Percentiles rank a stretch among this genome's conserved stretches.
These are phyloP conservation scores for Amphiprion ocellaris DNA, from an alignment of 2,113 vertebrate species.

Conservation along the genomic window DNA sequence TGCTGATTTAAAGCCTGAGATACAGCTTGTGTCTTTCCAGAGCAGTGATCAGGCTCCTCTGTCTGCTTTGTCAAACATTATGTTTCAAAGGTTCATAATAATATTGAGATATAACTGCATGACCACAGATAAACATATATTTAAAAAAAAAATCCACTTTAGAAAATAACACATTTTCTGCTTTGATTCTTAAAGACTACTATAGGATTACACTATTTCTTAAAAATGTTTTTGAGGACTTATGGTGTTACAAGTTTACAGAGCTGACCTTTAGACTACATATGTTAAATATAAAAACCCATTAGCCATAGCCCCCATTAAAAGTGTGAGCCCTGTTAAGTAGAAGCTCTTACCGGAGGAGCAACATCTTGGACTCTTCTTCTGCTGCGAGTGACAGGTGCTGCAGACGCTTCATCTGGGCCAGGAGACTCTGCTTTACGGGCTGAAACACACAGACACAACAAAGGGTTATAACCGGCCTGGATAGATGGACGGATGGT, in stretches of 20 bases:
- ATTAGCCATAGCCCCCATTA: too few relatives aligned
- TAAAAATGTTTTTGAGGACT: too few relatives aligned
- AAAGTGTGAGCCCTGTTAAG: not conserved
- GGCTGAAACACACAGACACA: slow-evolving; percentile 55
- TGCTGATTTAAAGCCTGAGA: not conserved
- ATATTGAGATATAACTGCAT: not conserved
- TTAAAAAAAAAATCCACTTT: not conserved
- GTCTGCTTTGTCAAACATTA: not conserved
- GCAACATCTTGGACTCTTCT: slow-evolving; percentile 33
- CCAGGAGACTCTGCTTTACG: slow-evolving; percentile 46
- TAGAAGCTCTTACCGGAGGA: slow-evolving; percentile 49
- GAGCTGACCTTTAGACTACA: too few relatives aligned
- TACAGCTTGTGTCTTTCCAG: not conserved
- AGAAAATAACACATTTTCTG: too few relatives aligned
- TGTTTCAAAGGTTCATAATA: not conserved
- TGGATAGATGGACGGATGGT: not conserved
- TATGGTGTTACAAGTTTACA: too few relatives aligned
- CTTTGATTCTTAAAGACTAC: too few relatives aligned
- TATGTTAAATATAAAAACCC: not conserved
- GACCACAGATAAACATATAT: too few relatives aligned
- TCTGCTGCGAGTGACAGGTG: slow-evolving; percentile 68
- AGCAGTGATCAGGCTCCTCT: too few relatives aligned
- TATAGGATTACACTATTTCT: too few relatives aligned
- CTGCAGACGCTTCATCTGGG: slow-evolving; percentile 28
- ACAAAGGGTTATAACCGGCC: not conserved